These are phyloP conservation scores for Turritopsis rubra DNA, from an alignment of 30 jellyfish, hydroid and myxozoan species.

Conservation along the genomic window DNA sequence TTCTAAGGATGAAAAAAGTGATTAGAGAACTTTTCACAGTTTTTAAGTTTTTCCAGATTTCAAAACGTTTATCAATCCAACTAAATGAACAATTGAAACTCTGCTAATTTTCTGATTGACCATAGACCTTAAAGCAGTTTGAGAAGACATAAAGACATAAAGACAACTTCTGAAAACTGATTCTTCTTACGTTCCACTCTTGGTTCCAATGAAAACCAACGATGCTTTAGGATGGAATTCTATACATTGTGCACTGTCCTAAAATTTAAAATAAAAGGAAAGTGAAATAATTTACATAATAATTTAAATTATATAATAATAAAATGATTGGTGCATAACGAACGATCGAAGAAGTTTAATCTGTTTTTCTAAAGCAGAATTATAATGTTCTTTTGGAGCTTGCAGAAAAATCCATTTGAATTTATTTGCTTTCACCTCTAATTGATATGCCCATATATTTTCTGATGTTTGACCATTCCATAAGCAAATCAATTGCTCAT, in stretches of 20 bases:
- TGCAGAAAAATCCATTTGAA: no score
- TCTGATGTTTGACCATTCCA: conserved; percentile 70
- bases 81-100: no score
- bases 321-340: not conserved
- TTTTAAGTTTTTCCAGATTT: no score
- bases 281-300: not conserved
- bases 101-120: no score
- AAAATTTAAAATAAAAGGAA: not conserved
- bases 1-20: no score
- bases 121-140: no score
- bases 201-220: conserved; percentile 53
- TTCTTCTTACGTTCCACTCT: conserved; percentile 54
- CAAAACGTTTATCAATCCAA: no score
- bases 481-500: conserved; percentile 47
- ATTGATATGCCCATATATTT: conserved; percentile 48
- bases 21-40: no score
- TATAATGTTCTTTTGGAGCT: no score
- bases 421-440: conserved; percentile 38
- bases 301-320: not conserved
- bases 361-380: no score
- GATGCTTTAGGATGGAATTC: conserved; percentile 61
- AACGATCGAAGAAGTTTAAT: no score
- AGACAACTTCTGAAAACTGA: not conserved
- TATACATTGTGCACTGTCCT: conserved; percentile 76
- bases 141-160: no score